phyloP scores from a whole-genome alignment of 1,140 invertebrate species.

The Drosophila nebulosa region DNA sequence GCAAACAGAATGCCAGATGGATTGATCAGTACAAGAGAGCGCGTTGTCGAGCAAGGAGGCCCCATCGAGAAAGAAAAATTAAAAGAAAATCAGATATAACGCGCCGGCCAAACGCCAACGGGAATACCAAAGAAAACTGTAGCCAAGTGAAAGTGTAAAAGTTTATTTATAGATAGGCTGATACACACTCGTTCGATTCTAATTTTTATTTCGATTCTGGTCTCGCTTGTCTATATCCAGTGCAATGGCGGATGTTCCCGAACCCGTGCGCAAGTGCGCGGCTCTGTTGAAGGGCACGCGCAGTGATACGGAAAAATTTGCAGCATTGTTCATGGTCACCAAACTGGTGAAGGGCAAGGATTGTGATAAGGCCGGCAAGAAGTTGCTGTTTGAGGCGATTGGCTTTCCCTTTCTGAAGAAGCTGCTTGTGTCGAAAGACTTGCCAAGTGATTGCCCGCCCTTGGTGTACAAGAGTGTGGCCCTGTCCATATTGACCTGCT shows the following conservation, averaged over 20 bases:
- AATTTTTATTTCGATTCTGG: neutral
- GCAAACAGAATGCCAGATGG: conserved; percentile 22
- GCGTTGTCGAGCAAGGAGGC: conserved; percentile 66
- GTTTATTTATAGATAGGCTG: conserved; percentile 58
- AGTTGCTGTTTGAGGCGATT: conserved; percentile 92
- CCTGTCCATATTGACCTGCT: conserved; percentile 90
- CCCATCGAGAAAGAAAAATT: conserved; percentile 4
- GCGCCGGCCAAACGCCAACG: conserved; percentile 33
- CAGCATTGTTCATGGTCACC: conserved; percentile 93
- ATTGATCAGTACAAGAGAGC: conserved; percentile 72
- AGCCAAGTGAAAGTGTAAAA: conserved; percentile 73
- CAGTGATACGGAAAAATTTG: conserved; percentile 95
- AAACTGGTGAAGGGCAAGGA: conserved; percentile 92
- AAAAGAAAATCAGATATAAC: conserved; percentile 3
- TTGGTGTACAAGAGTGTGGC: conserved; percentile 94
- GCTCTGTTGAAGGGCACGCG: conserved; percentile 88
- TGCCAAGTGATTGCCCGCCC: conserved; percentile 91
- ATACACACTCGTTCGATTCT: conserved; percentile 1
- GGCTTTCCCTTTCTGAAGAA: conserved; percentile 92
- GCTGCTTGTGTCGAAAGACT: conserved; percentile 87
- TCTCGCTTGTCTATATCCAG: neutral
- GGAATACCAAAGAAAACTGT: conserved; percentile 44
- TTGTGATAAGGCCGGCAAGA: conserved; percentile 86
- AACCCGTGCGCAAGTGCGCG: conserved; percentile 91
- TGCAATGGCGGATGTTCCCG: conserved; percentile 84